Evolutionary conservation across 2,113 vertebrate species (phyloP), one percentile per base, ranked within the genome.

Genomic region (Spea multiplicata): DNA sequence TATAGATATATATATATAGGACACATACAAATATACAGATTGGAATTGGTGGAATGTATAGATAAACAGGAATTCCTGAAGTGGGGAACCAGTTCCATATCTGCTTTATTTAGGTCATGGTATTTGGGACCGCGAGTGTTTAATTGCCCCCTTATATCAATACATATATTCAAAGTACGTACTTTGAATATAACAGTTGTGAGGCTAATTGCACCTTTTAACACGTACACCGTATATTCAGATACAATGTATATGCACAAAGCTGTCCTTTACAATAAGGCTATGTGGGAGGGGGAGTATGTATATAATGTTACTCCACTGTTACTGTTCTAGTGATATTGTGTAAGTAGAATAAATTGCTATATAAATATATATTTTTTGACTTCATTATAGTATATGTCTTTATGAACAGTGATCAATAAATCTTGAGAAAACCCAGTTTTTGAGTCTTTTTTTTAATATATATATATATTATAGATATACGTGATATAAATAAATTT

Each of bases 331-430:
- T 78, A 57, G 77, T 79, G 70, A 55, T 75, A 65, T 75, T 75
- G 73, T 79, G 62, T 73, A 66, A 57, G 44, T 66, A 71, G n/a
- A 59, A 78, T 53, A 79, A 10, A 79, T 79, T 45, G 66, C 17
- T 66, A 65, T 78, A 78, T 78, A 78, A 52, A 73, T 73, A 79
- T 79, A 65, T 79, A 73, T 79, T 79, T 79, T 79, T 79, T 30
- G 76, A 78, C 16, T 79, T 72, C 49, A 79, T 79, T 79, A 79
- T 73, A 73, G 77, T 79, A 48, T 66, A 66, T 73, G 77, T 79
- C 77, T 73, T 71, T 79, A 73, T 79, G 62, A 79, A 48, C 70
- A 5, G 77, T 79, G 70, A 72, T 55, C n/a, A 79, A 79, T 79
- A 79, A 73, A 78, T 3, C 8, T 64, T 70, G 66, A 72, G 13